Evolutionary conservation across 2,113 vertebrate species (phyloP).

Genomic region (Clarias batrachus): DNA sequence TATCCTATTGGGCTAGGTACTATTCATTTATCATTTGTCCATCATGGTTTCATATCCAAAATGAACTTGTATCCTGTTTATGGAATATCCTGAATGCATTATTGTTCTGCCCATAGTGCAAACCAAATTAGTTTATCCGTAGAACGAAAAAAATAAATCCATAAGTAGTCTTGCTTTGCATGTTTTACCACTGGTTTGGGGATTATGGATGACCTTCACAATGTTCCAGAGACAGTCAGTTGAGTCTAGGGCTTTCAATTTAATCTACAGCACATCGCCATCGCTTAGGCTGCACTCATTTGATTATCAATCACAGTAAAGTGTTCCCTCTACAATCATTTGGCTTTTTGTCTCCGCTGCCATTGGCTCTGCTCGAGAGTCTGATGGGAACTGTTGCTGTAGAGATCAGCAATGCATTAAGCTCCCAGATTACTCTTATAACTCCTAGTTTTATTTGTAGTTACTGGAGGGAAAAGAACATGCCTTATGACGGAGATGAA

Average conservation of each 20-base stretch:
- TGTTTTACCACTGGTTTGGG: slow-evolving; percentile 1
- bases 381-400: slow-evolving; percentile 4
- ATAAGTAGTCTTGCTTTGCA: slow-evolving; percentile 33
- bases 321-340: slow-evolving; percentile 34
- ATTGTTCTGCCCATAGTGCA: background rate
- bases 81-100: background rate
- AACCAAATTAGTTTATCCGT: slow-evolving; percentile 5
- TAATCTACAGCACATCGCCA: slow-evolving; percentile 32
- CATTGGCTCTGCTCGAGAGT: background rate
- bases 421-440: background rate
- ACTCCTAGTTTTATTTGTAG: background rate
- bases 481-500: background rate
- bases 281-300: slow-evolving; percentile 43
- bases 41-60: background rate
- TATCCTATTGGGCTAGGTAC: background rate
- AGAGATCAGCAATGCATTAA: background rate
- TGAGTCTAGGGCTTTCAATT: slow-evolving; percentile 31
- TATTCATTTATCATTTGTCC: background rate
- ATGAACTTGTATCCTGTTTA: background rate
- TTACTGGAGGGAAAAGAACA: background rate
- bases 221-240: slow-evolving; percentile 32
- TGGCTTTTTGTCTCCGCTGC: slow-evolving; percentile 29
- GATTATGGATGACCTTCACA: slow-evolving; percentile 45
- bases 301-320: slow-evolving; percentile 38
- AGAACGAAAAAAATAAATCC: slow-evolving; percentile 34